phyloP scores from a whole-genome alignment of 2,113 vertebrate genomes.

The Cranoglanis bouderius region DNA sequence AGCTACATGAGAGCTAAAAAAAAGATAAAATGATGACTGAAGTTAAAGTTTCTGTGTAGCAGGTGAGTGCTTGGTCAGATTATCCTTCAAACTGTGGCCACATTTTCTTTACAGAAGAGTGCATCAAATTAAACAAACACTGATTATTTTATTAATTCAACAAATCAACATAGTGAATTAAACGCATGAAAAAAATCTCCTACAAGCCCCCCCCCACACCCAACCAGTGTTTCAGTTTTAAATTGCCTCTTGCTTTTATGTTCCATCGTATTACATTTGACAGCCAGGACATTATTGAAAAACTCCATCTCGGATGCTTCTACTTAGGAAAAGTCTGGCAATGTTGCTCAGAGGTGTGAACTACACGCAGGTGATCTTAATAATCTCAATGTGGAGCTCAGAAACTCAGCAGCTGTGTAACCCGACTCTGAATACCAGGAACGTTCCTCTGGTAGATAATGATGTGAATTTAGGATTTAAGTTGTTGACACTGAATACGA shows the following conservation, averaged over 20 bases:
- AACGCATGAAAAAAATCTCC: too few relatives aligned
- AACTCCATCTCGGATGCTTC: neutral
- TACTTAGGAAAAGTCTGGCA: neutral
- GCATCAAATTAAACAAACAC: neutral
- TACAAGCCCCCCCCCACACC: too few relatives aligned
- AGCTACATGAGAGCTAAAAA: neutral
- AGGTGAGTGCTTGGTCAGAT: neutral
- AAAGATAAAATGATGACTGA: too few relatives aligned
- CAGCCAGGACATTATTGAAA: neutral
- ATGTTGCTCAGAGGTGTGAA: neutral
- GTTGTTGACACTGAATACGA: neutral
- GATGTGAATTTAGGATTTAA: neutral
- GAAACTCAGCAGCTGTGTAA: neutral
- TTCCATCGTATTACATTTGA: neutral
- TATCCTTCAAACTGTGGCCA: neutral
- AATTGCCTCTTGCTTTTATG: neutral
- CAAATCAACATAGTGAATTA: neutral
- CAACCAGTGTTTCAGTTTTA: too few relatives aligned
- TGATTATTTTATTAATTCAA: neutral
- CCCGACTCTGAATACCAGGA: neutral
- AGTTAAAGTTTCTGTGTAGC: neutral
- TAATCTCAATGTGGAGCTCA: neutral
- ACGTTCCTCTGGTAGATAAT: neutral
- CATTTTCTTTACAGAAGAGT: neutral
- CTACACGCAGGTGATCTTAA: neutral